These are phyloP conservation scores for Thereva nobilitata DNA, from an alignment of 2,888 invertebrate genomes.

Conservation along the genomic window DNA sequence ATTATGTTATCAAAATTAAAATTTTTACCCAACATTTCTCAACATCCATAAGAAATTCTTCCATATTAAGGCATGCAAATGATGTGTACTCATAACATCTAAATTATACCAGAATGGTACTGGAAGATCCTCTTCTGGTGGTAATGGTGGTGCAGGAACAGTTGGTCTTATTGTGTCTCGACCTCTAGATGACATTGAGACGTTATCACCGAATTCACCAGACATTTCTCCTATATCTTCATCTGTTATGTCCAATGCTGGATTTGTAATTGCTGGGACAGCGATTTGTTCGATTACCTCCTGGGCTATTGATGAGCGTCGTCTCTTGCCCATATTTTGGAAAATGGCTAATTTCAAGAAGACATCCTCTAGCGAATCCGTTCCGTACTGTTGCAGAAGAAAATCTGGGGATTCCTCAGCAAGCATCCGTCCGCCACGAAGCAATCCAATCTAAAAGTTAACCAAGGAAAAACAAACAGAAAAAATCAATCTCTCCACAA, in stretches of 20 bases:
- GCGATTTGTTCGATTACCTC: slow-evolving; percentile 72
- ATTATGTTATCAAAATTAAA: too few species aligned
- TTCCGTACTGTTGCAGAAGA: slow-evolving; percentile 71
- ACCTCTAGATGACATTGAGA: slow-evolving; percentile 75
- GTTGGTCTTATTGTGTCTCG: slow-evolving; percentile 67
- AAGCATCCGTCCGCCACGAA: slow-evolving; percentile 82
- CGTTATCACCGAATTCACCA: slow-evolving; percentile 85
- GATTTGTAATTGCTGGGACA: slow-evolving; percentile 68
- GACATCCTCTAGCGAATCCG: slow-evolving; percentile 77
- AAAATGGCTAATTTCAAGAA: slow-evolving; percentile 78
- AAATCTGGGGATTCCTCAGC: slow-evolving; percentile 80
- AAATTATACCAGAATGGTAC: slow-evolving; percentile 63
- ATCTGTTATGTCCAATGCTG: slow-evolving; percentile 69
- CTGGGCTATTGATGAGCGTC: slow-evolving; percentile 78
- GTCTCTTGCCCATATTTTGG: slow-evolving; percentile 79
- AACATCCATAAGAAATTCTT: slow-evolving; percentile 87
- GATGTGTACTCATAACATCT: slow-evolving; percentile 69
- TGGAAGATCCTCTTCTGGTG: slow-evolving; percentile 69
- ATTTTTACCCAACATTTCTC: slow-evolving; percentile 75
- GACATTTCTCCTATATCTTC: slow-evolving; percentile 77
- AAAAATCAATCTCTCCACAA: background rate
- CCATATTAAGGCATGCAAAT: slow-evolving; percentile 83
- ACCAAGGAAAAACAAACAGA: background rate
- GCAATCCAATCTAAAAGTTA: slow-evolving; percentile 71
- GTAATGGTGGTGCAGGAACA: slow-evolving; percentile 65